Percentiles rank a stretch among this genome's conserved stretches.
phyloP scores from a whole-genome alignment of 2,113 vertebrate species.

The Anolis sagrei region DNA sequence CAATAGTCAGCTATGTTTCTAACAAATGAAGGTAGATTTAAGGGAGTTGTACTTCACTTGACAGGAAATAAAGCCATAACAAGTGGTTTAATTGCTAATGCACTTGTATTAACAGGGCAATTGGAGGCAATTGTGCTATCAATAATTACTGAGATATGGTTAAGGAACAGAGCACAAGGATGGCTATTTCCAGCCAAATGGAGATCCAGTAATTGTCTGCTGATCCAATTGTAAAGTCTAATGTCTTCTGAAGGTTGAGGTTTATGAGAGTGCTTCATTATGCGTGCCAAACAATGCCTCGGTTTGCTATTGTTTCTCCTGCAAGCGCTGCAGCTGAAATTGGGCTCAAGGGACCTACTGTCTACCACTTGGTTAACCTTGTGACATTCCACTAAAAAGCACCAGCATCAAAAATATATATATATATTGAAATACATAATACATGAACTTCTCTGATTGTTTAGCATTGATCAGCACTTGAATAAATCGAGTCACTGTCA shows the following conservation, averaged over 20 bases:
- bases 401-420: constrained; percentile 52
- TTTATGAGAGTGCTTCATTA: constrained; percentile 81
- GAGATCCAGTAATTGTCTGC: constrained; percentile 73
- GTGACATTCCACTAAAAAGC: constrained; percentile 88
- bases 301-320: constrained; percentile 77
- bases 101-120: constrained; percentile 55
- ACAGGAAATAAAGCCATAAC: constrained; percentile 60
- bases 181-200: constrained; percentile 65
- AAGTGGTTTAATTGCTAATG: constrained; percentile 72
- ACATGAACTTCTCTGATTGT: constrained; percentile 90
- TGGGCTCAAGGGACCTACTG: constrained; percentile 83
- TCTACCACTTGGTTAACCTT: constrained; percentile 92
- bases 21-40: constrained; percentile 47
- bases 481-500: constrained; percentile 93
- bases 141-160: constrained; percentile 74
- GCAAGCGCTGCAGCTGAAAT: constrained; percentile 82
- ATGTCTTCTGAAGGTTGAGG: constrained; percentile 81
- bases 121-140: constrained; percentile 68
- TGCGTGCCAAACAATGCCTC: constrained; percentile 77
- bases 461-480: constrained; percentile 94
- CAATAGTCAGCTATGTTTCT: constrained; percentile 6
- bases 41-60: constrained; percentile 38
- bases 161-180: constrained; percentile 47
- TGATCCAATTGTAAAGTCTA: constrained; percentile 75
- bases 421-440: constrained; percentile 87